These are phyloP conservation scores for Xenopus borealis DNA, from an alignment of 2,113 vertebrate genomes.

Conservation along the genomic window DNA sequence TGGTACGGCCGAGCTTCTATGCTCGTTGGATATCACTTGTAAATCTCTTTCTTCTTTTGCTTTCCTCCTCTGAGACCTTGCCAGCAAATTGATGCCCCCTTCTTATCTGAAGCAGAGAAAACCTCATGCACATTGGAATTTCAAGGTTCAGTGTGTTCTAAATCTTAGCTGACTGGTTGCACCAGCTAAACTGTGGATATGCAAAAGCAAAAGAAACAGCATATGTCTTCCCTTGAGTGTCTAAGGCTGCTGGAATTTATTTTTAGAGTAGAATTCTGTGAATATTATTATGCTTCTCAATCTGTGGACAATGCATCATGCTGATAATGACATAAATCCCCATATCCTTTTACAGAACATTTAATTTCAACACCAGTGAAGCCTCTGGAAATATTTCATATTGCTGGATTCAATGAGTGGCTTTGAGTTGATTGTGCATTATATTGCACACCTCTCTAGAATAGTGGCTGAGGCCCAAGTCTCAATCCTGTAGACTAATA, in stretches of 20 bases:
- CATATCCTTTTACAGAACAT: too few relatives aligned
- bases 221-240: slow-evolving; percentile 17
- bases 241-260: not conserved
- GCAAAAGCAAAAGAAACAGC: slow-evolving; percentile 21
- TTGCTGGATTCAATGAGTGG: too few relatives aligned
- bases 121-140: slow-evolving; percentile 43
- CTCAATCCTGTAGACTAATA: too few relatives aligned
- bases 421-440: too few relatives aligned
- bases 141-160: slow-evolving; percentile 47
- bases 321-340: too few relatives aligned
- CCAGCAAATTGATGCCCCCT: slow-evolving; percentile 51
- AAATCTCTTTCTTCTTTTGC: slow-evolving; percentile 57
- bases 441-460: too few relatives aligned
- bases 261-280: slow-evolving; percentile 5
- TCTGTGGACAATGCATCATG: not conserved
- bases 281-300: slow-evolving; percentile 2
- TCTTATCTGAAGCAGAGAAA: slow-evolving; percentile 51
- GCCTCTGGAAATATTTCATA: too few relatives aligned
- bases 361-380: too few relatives aligned
- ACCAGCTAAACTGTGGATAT: slow-evolving; percentile 31
- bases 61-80: slow-evolving; percentile 50
- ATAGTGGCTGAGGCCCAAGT: too few relatives aligned
- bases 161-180: slow-evolving; percentile 29
- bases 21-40: slow-evolving; percentile 52
- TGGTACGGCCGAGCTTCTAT: slow-evolving; percentile 52